Evolutionary conservation across 2,113 vertebrate genomes (phyloP), one percentile per base, ranked within the genome.

Genomic region (Periophthalmodon schlosseri): DNA sequence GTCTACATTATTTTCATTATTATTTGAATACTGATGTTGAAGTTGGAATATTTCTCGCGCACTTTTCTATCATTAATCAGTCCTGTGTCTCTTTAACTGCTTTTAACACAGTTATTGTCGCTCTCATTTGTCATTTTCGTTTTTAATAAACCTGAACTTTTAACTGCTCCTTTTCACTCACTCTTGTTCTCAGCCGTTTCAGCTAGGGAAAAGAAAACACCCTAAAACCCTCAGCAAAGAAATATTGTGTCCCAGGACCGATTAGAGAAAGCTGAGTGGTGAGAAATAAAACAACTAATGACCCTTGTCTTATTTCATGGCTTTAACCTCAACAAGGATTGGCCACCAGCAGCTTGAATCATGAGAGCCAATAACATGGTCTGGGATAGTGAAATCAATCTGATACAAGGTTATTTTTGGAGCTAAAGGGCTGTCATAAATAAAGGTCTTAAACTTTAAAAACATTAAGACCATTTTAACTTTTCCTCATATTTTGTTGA

Each of bases 251-350:
- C 33, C 20, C 61, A 34, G 33, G 61, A 36, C 2, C 28, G 33
- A 65, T 65, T 65, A 68, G 21, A 68, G 66, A 24, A 15, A 23
- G 46, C 66, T 47, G 66, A 47, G 66, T 16, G 14, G 44, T 49
- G 23, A 44, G 66, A 49, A 68, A 47, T 23, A 11, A 49, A 46
- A 28, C 46, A 49, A 49, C 66, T 49, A 67, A 67, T 46, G 64
- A 39, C 64, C 34, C 39, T 39, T 39, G 66, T 49, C 66, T 68
- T 68, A 68, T 68, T 68, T 68, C 39, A 68, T 49, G 44, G 44
- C 46, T 49, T 68, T 68, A 68, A 68, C 39, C 66, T 44, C 39
- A 47, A 46, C 36, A 47, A 24, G n/a, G 44, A 47, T 21, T 11
- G n/a, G n/a, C 39, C 66, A 46, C 66, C 66, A 12, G 36, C 66